phyloP scores from a whole-genome alignment of 2,113 vertebrate species.

The Aix galericulata region DNA sequence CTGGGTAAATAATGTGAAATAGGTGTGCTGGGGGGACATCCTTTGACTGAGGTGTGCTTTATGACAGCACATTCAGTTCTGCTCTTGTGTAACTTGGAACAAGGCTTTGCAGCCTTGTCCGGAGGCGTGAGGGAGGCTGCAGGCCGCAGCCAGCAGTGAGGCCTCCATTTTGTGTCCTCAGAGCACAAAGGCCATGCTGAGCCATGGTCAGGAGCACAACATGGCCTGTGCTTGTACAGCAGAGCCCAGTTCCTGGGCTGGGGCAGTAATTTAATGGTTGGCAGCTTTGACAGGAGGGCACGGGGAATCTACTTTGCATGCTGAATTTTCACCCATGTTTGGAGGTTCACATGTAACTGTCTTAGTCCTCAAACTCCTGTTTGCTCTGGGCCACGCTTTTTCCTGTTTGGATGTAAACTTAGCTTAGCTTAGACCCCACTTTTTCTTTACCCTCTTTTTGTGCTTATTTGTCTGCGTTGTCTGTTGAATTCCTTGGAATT shows the following conservation, averaged over 20 bases:
- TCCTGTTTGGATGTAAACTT: neutral
- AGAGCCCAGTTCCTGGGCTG: neutral
- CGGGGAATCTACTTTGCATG: neutral
- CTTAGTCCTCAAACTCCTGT: neutral
- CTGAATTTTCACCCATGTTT: neutral
- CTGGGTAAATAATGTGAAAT: neutral
- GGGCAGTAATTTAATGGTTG: neutral
- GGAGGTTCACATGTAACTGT: neutral
- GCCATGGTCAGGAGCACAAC: neutral
- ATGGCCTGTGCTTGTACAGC: neutral
- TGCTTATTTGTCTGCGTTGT: neutral
- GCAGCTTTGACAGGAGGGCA: neutral
- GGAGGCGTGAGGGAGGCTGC: neutral
- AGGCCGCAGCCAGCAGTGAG: neutral
- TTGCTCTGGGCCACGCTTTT: neutral
- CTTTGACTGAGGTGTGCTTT: neutral
- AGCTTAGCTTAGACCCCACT: neutral
- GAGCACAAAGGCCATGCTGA: neutral
- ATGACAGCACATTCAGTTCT: accelerated
- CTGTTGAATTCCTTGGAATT: neutral
- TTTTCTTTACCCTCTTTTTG: neutral
- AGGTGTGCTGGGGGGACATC: neutral
- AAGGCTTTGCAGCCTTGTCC: neutral
- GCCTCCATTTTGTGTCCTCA: neutral
- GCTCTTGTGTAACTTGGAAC: neutral